Base-by-base conservation (phyloP, 2,797 vertebrate species). In the Enteromius paludinosus region DNA sequence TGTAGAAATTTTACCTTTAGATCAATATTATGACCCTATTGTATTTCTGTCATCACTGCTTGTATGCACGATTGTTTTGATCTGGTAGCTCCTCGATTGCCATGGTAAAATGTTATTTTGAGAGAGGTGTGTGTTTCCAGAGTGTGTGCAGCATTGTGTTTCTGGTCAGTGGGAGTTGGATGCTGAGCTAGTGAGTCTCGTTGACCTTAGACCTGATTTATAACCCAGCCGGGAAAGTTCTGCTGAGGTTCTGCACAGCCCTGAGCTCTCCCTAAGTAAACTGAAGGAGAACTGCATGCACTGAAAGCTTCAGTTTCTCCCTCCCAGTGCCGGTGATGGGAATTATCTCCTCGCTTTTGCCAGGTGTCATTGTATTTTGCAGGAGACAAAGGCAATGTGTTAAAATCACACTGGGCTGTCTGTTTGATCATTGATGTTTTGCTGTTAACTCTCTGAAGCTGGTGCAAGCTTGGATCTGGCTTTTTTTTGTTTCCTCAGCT, bases 171-270 rank as follows among this genome's bases (percentile, higher is more conserved):
- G 17, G 47, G 77, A 28, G 47, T 69, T 43, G 52, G 45, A n/a
- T 66, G 71, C 61, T 75, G 71, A 52, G 59, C 56, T 73, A 25
- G 17, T 20, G 43, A 66, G 61, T 45, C 45, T 68, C 7, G 18
- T 77, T 83, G 81, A 83, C 73, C 64, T 77, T 52, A 49, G 64
- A 47, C 41, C 73, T 83, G 73, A 83, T 83, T 61, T 83, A 76
- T 33, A 65, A 61, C 73, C 18, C 3, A 15, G 25, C 8, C 1
- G 11, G 28, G 52, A n/a, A 77, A 69, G 81, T 70, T 77, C 81
- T 82, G 62, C 81, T 61, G 64, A 28, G 81, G 72, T 76, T 56
- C 25, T 56, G 79, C 9, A 10, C 65, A 47, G 38, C 49, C 72
- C 9, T 5, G 49, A 69, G 35, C 28, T 30, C 71, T 56, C 4